These are phyloP conservation scores for Dasysyrphus albostriatus DNA, from an alignment of 2,888 invertebrate species.

Conservation along the genomic window DNA sequence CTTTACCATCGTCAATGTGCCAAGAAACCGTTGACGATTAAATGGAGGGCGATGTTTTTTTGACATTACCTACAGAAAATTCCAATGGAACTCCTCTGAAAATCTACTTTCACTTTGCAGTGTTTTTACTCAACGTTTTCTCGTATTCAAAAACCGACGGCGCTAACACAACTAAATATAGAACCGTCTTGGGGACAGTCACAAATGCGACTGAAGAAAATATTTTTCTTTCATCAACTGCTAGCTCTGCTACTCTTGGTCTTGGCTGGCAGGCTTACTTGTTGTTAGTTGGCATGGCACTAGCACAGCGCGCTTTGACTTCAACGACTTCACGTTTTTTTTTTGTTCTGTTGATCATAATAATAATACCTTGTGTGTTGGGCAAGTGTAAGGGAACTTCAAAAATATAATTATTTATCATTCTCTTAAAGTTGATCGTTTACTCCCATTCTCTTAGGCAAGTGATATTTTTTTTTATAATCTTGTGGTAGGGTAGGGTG, in stretches of 20 bases:
- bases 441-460: neutral
- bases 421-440: slow-evolving; percentile 61
- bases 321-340: slow-evolving; percentile 22
- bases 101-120: slow-evolving; percentile 68
- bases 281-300: neutral
- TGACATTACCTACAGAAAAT: slow-evolving; percentile 64
- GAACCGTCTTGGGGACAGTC: slow-evolving; percentile 59
- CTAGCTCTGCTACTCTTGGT: slow-evolving; percentile 11
- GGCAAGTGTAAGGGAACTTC: slow-evolving; percentile 29
- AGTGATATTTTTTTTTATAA: neutral
- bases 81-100: slow-evolving; percentile 47
- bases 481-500: slow-evolving; percentile 30
- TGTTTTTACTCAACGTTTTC: slow-evolving; percentile 15
- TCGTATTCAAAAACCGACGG: neutral
- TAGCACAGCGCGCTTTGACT: neutral
- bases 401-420: slow-evolving; percentile 22
- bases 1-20: slow-evolving; percentile 39
- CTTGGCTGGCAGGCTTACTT: neutral
- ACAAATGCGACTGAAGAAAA: slow-evolving; percentile 62
- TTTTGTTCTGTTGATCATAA: slow-evolving; percentile 52
- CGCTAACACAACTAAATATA: slow-evolving; percentile 31
- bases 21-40: slow-evolving; percentile 18
- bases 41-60: neutral
- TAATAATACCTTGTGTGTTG: slow-evolving; percentile 26
- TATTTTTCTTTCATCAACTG: slow-evolving; percentile 43